Base-by-base conservation (phyloP, 2,888 invertebrate genomes). In the Siphlonurus alternatus region DNA sequence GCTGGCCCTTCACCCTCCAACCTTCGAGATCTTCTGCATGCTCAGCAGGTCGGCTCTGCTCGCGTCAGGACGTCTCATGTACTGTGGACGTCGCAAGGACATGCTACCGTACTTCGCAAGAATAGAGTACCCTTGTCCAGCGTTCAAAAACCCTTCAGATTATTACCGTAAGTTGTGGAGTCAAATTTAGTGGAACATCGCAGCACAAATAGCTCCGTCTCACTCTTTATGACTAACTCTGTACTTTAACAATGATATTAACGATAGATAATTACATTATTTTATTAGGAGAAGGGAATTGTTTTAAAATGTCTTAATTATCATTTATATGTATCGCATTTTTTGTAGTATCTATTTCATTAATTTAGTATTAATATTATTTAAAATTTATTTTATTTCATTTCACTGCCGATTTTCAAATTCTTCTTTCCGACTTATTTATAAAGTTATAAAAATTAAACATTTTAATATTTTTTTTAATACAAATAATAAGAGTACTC, bases 11-110 rank as follows among this genome's bases (percentile, higher is more conserved):
- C 93, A 94, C 73, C 95, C 96, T 23, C 93, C 95, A 2, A 95
- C 94, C 1, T 93, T 93, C 72, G 95, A 96, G 76, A 94, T 96
- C 69, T 87, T 95, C 68, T 92, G 93, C 25, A 96, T 96, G 95
- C 81, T 93, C 62, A 87, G 89, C 0, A 85, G 89, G 77, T 84
- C 94, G 62, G 82, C 93, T 53, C 76, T 96, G 67, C 82, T 95
- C 67, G 93, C 95, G 18, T 91, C 93, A 18, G 94, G 95, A 53
- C 81, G 93, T 69, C 86, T 93, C 15, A 90, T 95, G 83, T 96
- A 89, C 75, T 92, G 90, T 71, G 96, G 95, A 53, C 85, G 87
- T 70, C 82, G 94, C 71, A 81, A 89, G 71, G 91, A 93, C 74
- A 88, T 96, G 87, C 83, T 94, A 74, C 87, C 91, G 72, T 96